phyloP scores from a whole-genome alignment of 2,888 invertebrate species.

The Metalampra italica region DNA sequence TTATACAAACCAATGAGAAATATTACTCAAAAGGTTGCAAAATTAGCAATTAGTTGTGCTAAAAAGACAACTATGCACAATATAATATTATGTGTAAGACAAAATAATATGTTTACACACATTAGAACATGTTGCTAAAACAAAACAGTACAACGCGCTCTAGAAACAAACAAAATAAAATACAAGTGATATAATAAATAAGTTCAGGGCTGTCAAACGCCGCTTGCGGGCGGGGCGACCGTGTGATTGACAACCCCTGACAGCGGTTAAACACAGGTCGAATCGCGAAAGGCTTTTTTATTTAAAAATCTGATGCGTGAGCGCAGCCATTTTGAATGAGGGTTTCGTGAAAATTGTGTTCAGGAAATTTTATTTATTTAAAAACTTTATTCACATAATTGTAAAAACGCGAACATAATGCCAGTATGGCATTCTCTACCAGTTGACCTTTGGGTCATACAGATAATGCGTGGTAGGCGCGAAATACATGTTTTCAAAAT shows the following conservation, averaged over 20 bases:
- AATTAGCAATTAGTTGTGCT: no score
- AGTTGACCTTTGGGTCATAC: no score
- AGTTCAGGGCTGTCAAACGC: conserved; percentile 37
- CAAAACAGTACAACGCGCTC: background rate
- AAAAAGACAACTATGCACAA: no score
- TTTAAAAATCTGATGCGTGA: conserved; percentile 22
- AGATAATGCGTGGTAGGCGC: no score
- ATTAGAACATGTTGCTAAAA: conserved; percentile 2
- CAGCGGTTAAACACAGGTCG: conserved; percentile 73
- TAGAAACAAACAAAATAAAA: conserved; percentile 11
- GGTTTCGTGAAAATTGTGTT: conserved; percentile 35
- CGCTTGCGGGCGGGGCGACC: conserved; percentile 35
- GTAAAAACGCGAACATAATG: no score
- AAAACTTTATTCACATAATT: no score
- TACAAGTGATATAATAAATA: conserved; percentile 8
- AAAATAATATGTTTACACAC: background rate
- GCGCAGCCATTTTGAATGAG: conserved; percentile 19
- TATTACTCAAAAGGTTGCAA: no score
- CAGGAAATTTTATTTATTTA: no score
- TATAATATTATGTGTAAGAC: no score
- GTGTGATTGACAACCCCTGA: conserved; percentile 67
- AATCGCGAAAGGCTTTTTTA: conserved; percentile 62
- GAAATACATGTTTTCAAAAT: no score
- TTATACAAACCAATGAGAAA: no score
- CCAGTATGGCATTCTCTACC: no score